phyloP scores from a whole-genome alignment of 2,113 vertebrate species.

The Grallaria varia region DNA sequence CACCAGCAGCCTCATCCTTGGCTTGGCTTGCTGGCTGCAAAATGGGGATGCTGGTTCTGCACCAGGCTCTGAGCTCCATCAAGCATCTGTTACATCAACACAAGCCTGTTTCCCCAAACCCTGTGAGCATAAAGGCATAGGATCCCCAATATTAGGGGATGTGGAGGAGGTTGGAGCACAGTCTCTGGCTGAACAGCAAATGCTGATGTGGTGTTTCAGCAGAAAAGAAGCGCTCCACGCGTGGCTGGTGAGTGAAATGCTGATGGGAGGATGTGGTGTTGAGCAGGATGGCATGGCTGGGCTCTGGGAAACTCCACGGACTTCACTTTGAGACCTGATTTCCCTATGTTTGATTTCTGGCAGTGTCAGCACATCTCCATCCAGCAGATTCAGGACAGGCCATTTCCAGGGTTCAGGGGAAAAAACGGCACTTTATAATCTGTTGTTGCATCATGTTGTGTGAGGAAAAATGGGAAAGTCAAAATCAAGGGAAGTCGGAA shows the following conservation, averaged over 20 bases:
- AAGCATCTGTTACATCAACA: fast-evolving
- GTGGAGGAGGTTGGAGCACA: neutral
- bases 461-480: neutral
- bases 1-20: neutral
- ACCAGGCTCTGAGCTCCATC: neutral
- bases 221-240: neutral
- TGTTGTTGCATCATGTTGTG: neutral
- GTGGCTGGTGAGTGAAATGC: neutral
- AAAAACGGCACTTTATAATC: neutral
- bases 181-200: neutral
- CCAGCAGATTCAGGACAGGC: neutral
- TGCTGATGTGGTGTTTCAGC: neutral
- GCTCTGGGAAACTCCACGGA: neutral
- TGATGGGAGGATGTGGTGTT: fast-evolving
- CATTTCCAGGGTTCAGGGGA: neutral
- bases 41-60: neutral
- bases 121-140: neutral
- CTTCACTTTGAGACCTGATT: neutral
- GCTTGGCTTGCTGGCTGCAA: neutral
- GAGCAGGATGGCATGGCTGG: neutral
- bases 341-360: neutral
- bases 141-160: neutral
- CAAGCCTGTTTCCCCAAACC: neutral
- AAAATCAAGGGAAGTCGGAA: neutral
- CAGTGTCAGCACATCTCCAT: neutral